Conservation (phyloP, 2,797 vertebrate species). For the Syngnathus acus region DNA sequence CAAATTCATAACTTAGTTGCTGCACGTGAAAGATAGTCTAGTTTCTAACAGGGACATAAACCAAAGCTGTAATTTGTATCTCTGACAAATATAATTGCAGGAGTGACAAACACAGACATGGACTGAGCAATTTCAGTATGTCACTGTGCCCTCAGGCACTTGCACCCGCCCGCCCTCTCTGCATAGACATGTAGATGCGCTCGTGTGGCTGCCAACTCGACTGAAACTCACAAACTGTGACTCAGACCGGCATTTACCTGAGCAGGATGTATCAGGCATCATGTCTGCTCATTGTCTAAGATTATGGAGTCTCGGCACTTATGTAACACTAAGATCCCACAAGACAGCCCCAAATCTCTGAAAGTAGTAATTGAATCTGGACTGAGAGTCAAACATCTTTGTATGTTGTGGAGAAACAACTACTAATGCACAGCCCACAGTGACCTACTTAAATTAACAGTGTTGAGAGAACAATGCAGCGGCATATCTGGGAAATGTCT, state of each 20-base stretch:
- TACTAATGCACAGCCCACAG: neutral
- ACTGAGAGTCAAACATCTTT: neutral
- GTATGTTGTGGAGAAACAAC: no score
- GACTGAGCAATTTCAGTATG: conserved; percentile 18
- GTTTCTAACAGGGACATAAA: neutral
- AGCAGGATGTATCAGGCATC: conserved; percentile 15
- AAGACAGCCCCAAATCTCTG: neutral
- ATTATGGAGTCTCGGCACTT: neutral
- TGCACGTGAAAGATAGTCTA: no score
- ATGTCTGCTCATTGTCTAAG: conserved; percentile 33
- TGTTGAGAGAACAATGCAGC: conserved; percentile 51
- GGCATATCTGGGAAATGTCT: conserved; percentile 60
- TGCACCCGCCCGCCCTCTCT: conserved; percentile 45
- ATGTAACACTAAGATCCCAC: no score
- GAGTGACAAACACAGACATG: conserved; percentile 17
- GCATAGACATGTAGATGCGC: conserved; percentile 54
- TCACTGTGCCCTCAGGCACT: conserved; percentile 40
- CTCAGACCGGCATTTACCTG: conserved; percentile 35
- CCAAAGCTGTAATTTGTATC: conserved; percentile 11
- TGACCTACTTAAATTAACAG: conserved; percentile 22
- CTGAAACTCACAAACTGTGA: conserved; percentile 42
- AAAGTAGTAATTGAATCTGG: neutral
- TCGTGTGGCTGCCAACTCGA: conserved; percentile 12
- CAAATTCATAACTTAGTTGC: no score
- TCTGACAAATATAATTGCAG: conserved; percentile 1